phyloP scores from a whole-genome alignment of 2,888 invertebrate genomes.

The Scelioninae gen. 1 region DNA sequence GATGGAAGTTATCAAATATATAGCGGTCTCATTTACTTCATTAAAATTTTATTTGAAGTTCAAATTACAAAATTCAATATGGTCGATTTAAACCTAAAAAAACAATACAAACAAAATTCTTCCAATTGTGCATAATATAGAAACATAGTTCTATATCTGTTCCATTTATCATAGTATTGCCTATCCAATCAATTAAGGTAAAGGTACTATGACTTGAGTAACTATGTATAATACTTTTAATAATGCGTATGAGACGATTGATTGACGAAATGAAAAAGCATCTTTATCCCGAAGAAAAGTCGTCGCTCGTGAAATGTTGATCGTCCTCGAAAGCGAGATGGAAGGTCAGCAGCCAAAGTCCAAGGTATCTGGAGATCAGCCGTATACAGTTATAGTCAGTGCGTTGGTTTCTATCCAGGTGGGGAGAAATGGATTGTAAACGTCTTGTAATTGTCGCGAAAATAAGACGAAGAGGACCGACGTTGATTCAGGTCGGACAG shows the following conservation, averaged over 20 bases:
- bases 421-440: slow-evolving; percentile 65
- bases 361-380: slow-evolving; percentile 45
- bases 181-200: no score
- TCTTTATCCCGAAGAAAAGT: slow-evolving; percentile 44
- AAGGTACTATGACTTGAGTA: neutral
- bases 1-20: no score
- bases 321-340: slow-evolving; percentile 59
- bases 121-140: no score
- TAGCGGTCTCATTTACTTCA: no score
- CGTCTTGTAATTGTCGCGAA: slow-evolving; percentile 67
- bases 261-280: slow-evolving; percentile 50
- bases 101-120: no score
- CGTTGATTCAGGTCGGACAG: slow-evolving; percentile 46
- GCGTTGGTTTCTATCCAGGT: slow-evolving; percentile 29
- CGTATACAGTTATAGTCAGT: slow-evolving; percentile 54
- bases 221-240: no score
- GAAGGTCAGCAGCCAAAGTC: slow-evolving; percentile 62
- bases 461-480: slow-evolving; percentile 54
- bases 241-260: slow-evolving; percentile 3
- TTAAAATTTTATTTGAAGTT: no score
- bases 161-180: no score
- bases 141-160: no score
- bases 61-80: no score
- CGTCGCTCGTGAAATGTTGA: slow-evolving; percentile 51
- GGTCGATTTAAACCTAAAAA: no score